Evolutionary conservation across 2,797 vertebrate species (phyloP), one percentile per base, ranked within the genome.

Genomic region (Pelochelys cantorii): DNA sequence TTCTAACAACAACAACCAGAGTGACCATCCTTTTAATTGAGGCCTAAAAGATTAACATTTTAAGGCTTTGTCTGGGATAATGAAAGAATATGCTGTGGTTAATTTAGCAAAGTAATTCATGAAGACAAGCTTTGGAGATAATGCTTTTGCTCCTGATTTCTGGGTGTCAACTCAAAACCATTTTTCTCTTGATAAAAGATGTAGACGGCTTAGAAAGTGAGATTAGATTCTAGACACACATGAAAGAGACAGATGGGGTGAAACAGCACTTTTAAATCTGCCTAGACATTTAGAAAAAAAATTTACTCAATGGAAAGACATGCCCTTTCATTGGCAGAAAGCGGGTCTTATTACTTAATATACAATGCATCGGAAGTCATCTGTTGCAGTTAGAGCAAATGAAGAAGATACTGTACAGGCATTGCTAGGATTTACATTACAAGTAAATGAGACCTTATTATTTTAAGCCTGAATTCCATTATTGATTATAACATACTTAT

Each of bases 401-500:
- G 83, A 85, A 77, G 89, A 78, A 37, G 90, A 34, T 93, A 84
- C 81, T 87, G 11, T 84, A 20, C 62, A 68, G 60, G 89, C 74
- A 57, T 20, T 53, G 54, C 18, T 29, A 11, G 11, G 20, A 34
- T 80, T 54, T 84, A 77, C 82, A 60, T 31, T 34, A 11, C 37
- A 3, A 7, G 22, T 54, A 85, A 86, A 89, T 62, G 54, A 94
- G 83, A 79, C 23, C 85, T n/a, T 14, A 12, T 86, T 79, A 89
- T 96, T 95, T 93, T 91, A 88, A 95, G 68, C 81, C 93, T 95
- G 74, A 89, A 68, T 92, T 88, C 94, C 77, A 81, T 92, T 97
- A 96, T 93, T 97, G 95, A 97, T 97, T 96, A 93, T 93, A 96
- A 89, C 71, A 85, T 68, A 48, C 55, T 83, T 94, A 53, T 83